Evolutionary conservation across 2,113 vertebrate genomes (phyloP), one percentile per base, ranked within the genome.

Genomic region (Protomyctophum bolini): DNA sequence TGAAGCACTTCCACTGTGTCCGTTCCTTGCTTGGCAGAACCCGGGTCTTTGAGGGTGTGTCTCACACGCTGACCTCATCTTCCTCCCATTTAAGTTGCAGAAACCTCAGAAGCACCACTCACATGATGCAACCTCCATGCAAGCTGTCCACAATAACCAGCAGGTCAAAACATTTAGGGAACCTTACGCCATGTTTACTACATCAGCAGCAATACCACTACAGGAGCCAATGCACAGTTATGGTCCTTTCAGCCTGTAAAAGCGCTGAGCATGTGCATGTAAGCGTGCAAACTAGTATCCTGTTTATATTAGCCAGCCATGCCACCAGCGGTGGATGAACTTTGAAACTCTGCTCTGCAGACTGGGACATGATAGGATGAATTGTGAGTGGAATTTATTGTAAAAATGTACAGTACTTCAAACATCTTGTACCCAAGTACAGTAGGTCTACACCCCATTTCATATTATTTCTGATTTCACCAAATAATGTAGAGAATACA

Each of bases 11-110:
- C 70, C 80, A 79, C 61, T 70, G 10, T 67, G 64, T 66, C 69
- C 46, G 55, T 86, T 87, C 79, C 84, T 41, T 72, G 68, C 58
- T 58, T 0, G 1, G 48, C 65, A 47, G 63, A 70, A 64, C 51
- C 68, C 11, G 8, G 33, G 62, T 33, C 68, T 82, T 41, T 41
- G 72, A 80, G 88, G 86, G 87, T 77, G 87, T 87, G 84, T 73
- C 83, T 78, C 67, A 45, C 67, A 45, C 68, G 58, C 70, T 90
- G 88, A 90, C 86, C 77, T 91, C 87, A 88, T 87, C 66, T 64
- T 75, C 33, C 11, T 62, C 79, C 62, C 66, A 83, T 65, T 83
- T 81, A 85, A 77, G 49, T 63, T 76, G 55, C 60, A 66, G 73
- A 82, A 81, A 70, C 55, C 70, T 72, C 82, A 68, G 74, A 60